Percentiles rank a stretch among this genome's conserved stretches.
phyloP scores from a whole-genome alignment of 2,113 vertebrate species.

The Menura novaehollandiae region DNA sequence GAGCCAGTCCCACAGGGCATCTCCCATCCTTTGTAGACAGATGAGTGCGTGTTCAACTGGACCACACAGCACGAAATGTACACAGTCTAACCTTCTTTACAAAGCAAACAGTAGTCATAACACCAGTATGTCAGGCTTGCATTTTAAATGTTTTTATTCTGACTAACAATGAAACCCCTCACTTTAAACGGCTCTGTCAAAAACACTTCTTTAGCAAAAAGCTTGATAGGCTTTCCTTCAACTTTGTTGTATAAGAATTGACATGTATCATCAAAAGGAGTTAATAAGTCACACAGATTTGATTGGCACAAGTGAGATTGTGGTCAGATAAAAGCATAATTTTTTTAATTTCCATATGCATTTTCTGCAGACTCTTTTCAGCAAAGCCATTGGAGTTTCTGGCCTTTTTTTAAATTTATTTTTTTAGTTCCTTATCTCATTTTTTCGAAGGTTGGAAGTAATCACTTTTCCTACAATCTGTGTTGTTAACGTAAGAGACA shows the following conservation, averaged over 20 bases:
- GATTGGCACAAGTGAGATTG: not conserved
- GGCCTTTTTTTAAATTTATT: not conserved
- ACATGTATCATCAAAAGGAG: not conserved
- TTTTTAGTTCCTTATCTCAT: not conserved
- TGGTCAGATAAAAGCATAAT: not conserved
- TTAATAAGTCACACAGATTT: not conserved
- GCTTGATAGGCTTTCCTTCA: not conserved
- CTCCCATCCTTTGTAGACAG: not conserved
- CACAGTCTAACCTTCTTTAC: not conserved
- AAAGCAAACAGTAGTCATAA: not conserved
- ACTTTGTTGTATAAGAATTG: not conserved
- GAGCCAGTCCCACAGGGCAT: not conserved
- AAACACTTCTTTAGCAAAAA: not conserved
- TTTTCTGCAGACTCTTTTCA: not conserved
- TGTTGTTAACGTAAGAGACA: not conserved
- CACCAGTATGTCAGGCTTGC: not conserved
- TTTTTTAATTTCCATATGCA: not conserved
- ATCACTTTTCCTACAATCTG: not conserved
- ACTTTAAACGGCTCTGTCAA: not conserved
- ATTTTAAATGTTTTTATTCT: not conserved
- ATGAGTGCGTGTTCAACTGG: not conserved
- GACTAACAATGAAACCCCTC: not conserved
- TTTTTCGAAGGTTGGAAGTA: not conserved
- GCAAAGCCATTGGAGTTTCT: not conserved
- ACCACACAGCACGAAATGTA: not conserved